Conservation (phyloP, 2,888 invertebrate species). For the Drosophila tripunctata region DNA sequence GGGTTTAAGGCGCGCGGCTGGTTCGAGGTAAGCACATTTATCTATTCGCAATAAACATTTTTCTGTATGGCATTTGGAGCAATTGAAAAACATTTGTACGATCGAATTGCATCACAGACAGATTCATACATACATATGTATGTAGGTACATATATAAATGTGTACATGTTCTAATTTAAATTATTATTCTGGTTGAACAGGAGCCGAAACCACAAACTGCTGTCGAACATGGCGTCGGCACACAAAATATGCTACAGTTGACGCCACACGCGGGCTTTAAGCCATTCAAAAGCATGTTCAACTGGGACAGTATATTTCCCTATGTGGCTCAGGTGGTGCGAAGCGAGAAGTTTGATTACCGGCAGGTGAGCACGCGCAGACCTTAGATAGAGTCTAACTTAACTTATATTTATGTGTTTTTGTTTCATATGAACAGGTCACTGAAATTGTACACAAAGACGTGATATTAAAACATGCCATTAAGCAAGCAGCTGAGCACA, state of each 20-base stretch:
- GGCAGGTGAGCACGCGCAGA: constrained; percentile 86
- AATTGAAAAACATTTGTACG: constrained; percentile 20
- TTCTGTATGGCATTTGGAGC: background rate
- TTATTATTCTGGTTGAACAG: constrained; percentile 49
- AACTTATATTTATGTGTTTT: background rate
- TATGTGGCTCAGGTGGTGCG: constrained; percentile 88
- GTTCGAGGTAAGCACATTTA: constrained; percentile 81
- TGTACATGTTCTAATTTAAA: constrained; percentile 4
- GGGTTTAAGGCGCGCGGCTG: constrained; percentile 82
- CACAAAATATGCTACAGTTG: constrained; percentile 86
- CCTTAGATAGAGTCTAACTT: constrained; percentile 2
- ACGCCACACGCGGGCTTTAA: constrained; percentile 86
- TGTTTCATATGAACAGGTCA: constrained; percentile 69
- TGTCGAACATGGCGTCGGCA: constrained; percentile 83
- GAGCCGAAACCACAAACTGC: constrained; percentile 78
- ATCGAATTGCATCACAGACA: constrained; percentile 51
- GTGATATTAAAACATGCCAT: constrained; percentile 89
- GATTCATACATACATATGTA: no score
- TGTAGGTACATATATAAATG: constrained; percentile 3
- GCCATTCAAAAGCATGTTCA: constrained; percentile 86
- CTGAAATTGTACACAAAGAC: constrained; percentile 86
- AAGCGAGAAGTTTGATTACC: constrained; percentile 88
- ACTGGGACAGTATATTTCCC: constrained; percentile 86
- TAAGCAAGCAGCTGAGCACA: constrained; percentile 88
- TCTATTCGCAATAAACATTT: background rate